Evolutionary conservation across 2,888 invertebrate genomes (phyloP).

Genomic region (Drosophila peninsularis): DNA sequence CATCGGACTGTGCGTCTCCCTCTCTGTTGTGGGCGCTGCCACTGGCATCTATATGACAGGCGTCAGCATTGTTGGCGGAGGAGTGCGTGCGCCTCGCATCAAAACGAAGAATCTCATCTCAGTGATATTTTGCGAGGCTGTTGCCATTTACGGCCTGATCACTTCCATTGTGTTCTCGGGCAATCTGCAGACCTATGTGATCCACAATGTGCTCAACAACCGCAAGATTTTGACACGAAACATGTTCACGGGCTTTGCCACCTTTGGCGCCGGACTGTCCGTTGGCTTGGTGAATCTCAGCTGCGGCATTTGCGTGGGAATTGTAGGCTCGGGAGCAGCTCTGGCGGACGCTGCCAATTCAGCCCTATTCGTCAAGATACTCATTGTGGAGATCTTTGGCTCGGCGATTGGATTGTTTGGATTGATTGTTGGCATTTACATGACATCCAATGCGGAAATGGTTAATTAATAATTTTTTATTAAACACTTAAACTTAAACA

Average conservation of each 20-base stretch:
- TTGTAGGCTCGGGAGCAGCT: constrained; percentile 99
- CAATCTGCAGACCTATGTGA: constrained; percentile 86
- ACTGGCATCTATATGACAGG: constrained; percentile 98
- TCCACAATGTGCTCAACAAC: constrained; percentile 53
- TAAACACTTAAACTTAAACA: constrained; percentile 26
- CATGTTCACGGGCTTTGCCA: constrained; percentile 94
- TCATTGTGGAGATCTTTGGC: constrained; percentile 99
- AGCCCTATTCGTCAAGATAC: constrained; percentile 97
- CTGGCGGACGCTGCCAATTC: constrained; percentile 98
- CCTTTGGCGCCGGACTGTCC: constrained; percentile 97
- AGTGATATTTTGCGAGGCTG: constrained; percentile 99
- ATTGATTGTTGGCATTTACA: constrained; percentile 98
- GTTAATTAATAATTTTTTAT: constrained; percentile 65
- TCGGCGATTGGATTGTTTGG: constrained; percentile 99
- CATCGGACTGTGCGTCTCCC: constrained; percentile 95
- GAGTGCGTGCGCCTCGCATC: constrained; percentile 98
- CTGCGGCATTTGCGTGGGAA: constrained; percentile 95
- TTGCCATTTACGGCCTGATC: constrained; percentile 99
- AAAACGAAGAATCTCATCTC: constrained; percentile 99
- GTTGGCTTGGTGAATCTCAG: constrained; percentile 98
- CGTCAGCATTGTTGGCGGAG: constrained; percentile 97
- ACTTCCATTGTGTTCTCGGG: constrained; percentile 98
- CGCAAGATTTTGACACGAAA: constrained; percentile 86
- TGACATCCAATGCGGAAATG: constrained; percentile 93
- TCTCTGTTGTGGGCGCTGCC: constrained; percentile 99